A percentile compares a stretch with the other conserved stretches of the same genome.
These are phyloP conservation scores for Esperia sulphurella DNA, from an alignment of 2,888 invertebrate genomes.

Conservation along the genomic window DNA sequence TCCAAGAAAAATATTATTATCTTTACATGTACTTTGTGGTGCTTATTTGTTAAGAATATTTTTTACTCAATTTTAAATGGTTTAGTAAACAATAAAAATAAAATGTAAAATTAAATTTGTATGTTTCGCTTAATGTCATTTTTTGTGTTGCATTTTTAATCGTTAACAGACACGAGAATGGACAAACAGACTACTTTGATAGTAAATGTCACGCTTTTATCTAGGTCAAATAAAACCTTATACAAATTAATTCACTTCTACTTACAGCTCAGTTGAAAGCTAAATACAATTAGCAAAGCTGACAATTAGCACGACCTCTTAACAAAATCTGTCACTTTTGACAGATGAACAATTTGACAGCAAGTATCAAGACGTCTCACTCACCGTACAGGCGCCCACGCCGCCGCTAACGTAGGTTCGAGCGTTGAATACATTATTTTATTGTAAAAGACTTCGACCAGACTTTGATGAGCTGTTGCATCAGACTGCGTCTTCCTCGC, in stretches of 20 bases:
- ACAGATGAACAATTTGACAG: slow-evolving; percentile 26
- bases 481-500: background rate
- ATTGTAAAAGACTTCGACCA: slow-evolving; percentile 16
- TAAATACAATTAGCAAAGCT: background rate
- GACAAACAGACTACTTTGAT: too few species aligned
- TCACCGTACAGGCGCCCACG: slow-evolving; percentile 55
- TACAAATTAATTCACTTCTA: background rate
- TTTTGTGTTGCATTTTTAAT: too few species aligned
- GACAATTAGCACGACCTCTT: background rate
- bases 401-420: slow-evolving; percentile 48
- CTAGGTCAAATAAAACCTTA: too few species aligned
- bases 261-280: background rate
- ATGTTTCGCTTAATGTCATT: too few species aligned
- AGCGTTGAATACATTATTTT: slow-evolving; percentile 67
- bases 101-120: too few species aligned
- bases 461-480: background rate
- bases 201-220: too few species aligned
- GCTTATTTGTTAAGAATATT: too few species aligned
- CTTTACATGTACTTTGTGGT: too few species aligned
- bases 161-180: too few species aligned
- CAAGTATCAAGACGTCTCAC: slow-evolving; percentile 50
- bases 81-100: too few species aligned
- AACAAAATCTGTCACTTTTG: slow-evolving; percentile 17
- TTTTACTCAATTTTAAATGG: too few species aligned
- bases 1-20: too few species aligned